phyloP scores from a whole-genome alignment of 2,797 vertebrate species.

The Melanotaenia trifasciata region DNA sequence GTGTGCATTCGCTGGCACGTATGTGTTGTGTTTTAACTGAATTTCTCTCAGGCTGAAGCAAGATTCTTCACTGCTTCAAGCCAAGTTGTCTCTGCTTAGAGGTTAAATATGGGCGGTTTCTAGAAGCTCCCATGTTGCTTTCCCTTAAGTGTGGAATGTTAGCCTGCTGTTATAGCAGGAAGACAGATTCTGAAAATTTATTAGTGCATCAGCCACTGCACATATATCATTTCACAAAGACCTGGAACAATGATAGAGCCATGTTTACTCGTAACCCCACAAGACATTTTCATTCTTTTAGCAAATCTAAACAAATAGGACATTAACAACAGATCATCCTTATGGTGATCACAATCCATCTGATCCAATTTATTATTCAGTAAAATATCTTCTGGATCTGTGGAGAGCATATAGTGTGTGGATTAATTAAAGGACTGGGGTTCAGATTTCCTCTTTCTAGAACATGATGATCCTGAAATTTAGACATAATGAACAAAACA shows the following conservation, averaged over 20 bases:
- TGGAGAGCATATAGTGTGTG: background rate
- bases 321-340: constrained; percentile 13
- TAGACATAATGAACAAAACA: constrained; percentile 48
- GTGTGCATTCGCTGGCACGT: constrained; percentile 33
- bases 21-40: constrained; percentile 28
- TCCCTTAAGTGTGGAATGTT: constrained; percentile 41
- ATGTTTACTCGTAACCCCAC: constrained; percentile 10
- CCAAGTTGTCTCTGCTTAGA: constrained; percentile 35
- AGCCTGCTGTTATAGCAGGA: constrained; percentile 22
- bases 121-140: constrained; percentile 18
- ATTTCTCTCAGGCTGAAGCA: constrained; percentile 28
- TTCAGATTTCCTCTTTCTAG: constrained; percentile 47
- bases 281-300: constrained; percentile 30
- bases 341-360: constrained; percentile 20
- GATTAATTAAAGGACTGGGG: constrained; percentile 18
- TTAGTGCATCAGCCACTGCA: constrained; percentile 4
- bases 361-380: background rate
- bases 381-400: background rate
- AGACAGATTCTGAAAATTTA: constrained; percentile 21
- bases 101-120: constrained; percentile 37
- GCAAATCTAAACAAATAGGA: constrained; percentile 37
- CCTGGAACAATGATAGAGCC: background rate
- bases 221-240: background rate
- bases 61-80: constrained; percentile 31
- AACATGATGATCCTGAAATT: constrained; percentile 36